Conservation (phyloP, 2,888 invertebrate genomes). For the Penaeus monodon region DNA sequence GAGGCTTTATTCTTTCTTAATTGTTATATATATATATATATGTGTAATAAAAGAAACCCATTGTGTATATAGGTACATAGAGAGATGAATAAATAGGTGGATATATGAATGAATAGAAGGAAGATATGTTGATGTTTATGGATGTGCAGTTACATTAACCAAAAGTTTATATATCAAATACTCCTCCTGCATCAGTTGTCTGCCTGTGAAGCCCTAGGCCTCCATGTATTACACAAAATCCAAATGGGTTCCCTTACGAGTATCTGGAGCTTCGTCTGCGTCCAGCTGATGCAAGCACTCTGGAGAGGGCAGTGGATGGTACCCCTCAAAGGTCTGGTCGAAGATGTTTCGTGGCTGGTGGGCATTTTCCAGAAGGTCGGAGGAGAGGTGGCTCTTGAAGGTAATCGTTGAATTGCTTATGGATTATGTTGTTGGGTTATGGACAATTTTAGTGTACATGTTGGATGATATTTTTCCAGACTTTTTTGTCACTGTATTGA, state of each 20-base stretch:
- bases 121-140: not conserved
- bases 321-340: slow-evolving; percentile 26
- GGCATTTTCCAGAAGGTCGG: slow-evolving; percentile 40
- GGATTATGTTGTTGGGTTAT: not conserved
- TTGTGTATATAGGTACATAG: no score
- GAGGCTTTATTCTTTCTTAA: no score
- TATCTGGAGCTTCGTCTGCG: slow-evolving; percentile 56
- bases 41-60: no score
- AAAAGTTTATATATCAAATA: not conserved
- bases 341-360: slow-evolving; percentile 45
- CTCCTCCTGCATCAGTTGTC: slow-evolving; percentile 30
- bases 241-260: slow-evolving; percentile 51
- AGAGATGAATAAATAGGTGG: no score
- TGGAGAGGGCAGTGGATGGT: slow-evolving; percentile 35
- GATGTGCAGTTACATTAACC: not conserved
- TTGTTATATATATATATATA: no score
- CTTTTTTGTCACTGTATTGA: not conserved
- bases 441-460: not conserved
- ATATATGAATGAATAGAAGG: not conserved
- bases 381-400: slow-evolving; percentile 45
- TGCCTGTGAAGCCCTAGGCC: slow-evolving; percentile 56
- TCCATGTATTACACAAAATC: slow-evolving; percentile 40
- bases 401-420: not conserved
- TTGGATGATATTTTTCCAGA: not conserved
- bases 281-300: slow-evolving; percentile 33